These are phyloP conservation scores for Cephalotes varians DNA, from an alignment of 2,888 invertebrate genomes.

Conservation along the genomic window DNA sequence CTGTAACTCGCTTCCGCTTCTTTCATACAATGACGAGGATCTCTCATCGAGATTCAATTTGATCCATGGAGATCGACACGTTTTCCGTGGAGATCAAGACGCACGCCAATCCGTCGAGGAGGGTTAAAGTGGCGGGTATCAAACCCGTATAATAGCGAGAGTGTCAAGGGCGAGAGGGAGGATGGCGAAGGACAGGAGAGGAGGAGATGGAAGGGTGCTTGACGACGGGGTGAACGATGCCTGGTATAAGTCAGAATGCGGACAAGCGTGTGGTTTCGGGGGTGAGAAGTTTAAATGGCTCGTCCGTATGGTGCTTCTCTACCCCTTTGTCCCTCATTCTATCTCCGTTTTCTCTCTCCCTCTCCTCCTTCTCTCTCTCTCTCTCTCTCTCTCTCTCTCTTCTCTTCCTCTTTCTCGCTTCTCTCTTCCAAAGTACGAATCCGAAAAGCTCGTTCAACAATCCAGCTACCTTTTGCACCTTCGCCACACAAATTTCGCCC, in stretches of 20 bases:
- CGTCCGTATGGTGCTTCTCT: slow-evolving; percentile 85
- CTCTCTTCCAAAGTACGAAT: not conserved
- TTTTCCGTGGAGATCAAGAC: slow-evolving; percentile 45
- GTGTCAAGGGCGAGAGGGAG: slow-evolving; percentile 60
- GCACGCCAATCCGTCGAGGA: slow-evolving; percentile 61
- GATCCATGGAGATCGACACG: slow-evolving; percentile 47
- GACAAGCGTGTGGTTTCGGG: slow-evolving; percentile 84
- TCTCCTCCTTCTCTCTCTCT: slow-evolving; percentile 45
- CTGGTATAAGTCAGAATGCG: slow-evolving; percentile 86
- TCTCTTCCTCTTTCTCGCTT: slow-evolving; percentile 8
- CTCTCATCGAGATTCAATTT: slow-evolving; percentile 49
- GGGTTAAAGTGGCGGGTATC: slow-evolving; percentile 78
- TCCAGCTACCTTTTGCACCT: slow-evolving; percentile 45
- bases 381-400: slow-evolving; percentile 49
- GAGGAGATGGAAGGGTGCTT: slow-evolving; percentile 72
- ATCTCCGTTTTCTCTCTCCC: slow-evolving; percentile 57
- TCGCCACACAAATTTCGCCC: slow-evolving; percentile 25
- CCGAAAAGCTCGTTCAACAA: slow-evolving; percentile 21
- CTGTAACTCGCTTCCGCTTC: not conserved
- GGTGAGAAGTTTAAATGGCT: slow-evolving; percentile 86
- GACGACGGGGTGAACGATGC: slow-evolving; percentile 84
- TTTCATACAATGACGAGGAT: slow-evolving; percentile 23
- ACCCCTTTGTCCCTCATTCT: slow-evolving; percentile 64
- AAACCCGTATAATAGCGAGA: slow-evolving; percentile 75
- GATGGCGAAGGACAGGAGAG: slow-evolving; percentile 54